These are phyloP conservation scores for Tortricodes alternella DNA, from an alignment of 2,888 invertebrate genomes.

Conservation along the genomic window DNA sequence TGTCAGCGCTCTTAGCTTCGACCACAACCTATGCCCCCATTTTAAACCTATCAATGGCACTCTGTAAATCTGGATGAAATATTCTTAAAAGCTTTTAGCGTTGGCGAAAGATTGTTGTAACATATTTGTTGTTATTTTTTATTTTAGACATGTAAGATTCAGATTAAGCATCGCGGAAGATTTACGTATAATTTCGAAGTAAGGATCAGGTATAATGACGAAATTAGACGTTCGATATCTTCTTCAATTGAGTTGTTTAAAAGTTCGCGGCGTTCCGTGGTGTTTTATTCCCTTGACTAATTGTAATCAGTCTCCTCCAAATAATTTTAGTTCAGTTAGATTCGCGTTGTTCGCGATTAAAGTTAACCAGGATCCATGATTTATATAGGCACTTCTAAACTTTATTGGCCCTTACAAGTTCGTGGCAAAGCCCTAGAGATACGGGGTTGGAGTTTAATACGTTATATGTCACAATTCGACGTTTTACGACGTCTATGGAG, in stretches of 20 bases:
- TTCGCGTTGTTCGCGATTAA: slow-evolving; percentile 42
- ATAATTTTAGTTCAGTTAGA: slow-evolving; percentile 39
- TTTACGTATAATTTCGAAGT: no score
- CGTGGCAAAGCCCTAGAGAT: slow-evolving; percentile 44
- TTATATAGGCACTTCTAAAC: slow-evolving; percentile 50
- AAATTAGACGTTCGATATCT: no score
- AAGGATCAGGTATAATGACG: no score
- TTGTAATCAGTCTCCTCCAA: no score
- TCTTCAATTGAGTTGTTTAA: no score
- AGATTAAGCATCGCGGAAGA: no score
- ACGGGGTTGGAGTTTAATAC: slow-evolving; percentile 41
- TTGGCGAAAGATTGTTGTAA: no score
- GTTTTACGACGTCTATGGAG: slow-evolving; percentile 41
- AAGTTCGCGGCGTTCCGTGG: no score
- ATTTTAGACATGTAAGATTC: no score
- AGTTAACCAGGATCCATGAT: slow-evolving; percentile 50
- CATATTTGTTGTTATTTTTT: no score
- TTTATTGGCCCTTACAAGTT: slow-evolving; percentile 56
- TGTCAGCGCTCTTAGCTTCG: slow-evolving; percentile 31
- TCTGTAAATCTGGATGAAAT: slow-evolving; percentile 15
- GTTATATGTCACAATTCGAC: slow-evolving; percentile 42
- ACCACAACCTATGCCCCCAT: slow-evolving; percentile 43
- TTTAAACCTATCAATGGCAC: slow-evolving; percentile 27
- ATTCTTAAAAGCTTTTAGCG: slow-evolving; percentile 9
- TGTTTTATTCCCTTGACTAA: no score